phyloP scores from a whole-genome alignment of 2,113 vertebrate genomes.

The Hyla sarda region DNA sequence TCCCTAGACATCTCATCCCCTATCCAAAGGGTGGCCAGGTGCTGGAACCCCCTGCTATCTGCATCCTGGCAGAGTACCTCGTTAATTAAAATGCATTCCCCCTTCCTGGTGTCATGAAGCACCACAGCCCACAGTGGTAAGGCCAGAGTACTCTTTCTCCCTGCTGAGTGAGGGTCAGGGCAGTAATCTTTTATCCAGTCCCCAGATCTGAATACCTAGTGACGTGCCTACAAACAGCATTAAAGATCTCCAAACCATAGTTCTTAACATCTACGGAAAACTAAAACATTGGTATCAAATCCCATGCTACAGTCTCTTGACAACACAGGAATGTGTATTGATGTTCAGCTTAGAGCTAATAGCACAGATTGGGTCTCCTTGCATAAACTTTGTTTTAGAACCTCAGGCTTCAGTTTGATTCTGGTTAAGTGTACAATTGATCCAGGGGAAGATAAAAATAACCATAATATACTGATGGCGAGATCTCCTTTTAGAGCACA shows the following conservation, averaged over 20 bases:
- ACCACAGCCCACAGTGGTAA: too few species aligned
- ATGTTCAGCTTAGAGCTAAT: constrained; percentile 18
- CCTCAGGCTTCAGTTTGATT: constrained; percentile 12
- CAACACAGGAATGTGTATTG: constrained; percentile 6
- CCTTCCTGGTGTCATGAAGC: too few species aligned
- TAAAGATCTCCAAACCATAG: neutral
- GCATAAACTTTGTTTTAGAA: constrained; percentile 10
- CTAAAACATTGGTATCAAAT: constrained; percentile 7
- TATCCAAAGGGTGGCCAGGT: too few species aligned
- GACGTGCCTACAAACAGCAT: too few species aligned
- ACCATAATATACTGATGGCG: neutral
- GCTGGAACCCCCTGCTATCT: too few species aligned
- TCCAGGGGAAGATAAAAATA: constrained; percentile 15
- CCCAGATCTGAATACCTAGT: too few species aligned
- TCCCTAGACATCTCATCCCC: too few species aligned
- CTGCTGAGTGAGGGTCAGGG: too few species aligned
- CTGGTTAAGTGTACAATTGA: constrained; percentile 5
- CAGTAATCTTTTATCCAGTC: too few species aligned
- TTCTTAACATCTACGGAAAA: neutral
- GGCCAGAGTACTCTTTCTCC: too few species aligned
- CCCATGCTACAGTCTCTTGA: neutral
- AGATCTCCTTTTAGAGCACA: constrained; percentile 13
- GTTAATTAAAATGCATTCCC: too few species aligned
- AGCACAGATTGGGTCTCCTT: neutral
- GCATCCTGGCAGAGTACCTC: too few species aligned